phyloP scores from a whole-genome alignment of 2,797 vertebrate genomes.

The Rhadinocentrus ornatus region DNA sequence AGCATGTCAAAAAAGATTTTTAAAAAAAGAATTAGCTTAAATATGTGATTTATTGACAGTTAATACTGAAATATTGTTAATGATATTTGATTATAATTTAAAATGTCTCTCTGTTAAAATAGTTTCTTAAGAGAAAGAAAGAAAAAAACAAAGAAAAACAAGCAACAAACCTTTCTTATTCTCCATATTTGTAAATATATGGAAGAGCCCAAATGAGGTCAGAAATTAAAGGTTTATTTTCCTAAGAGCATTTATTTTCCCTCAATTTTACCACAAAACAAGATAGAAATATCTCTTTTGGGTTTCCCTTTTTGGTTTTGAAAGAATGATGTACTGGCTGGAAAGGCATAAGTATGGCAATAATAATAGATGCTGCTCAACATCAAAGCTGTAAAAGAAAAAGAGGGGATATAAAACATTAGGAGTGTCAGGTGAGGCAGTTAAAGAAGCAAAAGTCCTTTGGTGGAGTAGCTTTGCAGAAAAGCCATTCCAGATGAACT shows the following conservation, averaged over 20 bases:
- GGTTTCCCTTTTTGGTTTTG: not conserved
- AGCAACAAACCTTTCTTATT: not conserved
- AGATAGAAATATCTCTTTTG: not conserved
- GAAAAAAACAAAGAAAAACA: not conserved
- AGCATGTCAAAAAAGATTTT: not conserved
- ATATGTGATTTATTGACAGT: not conserved
- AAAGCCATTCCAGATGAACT: constrained; percentile 34
- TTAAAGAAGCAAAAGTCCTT: constrained; percentile 19
- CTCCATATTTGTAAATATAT: not conserved
- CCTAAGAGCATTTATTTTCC: not conserved
- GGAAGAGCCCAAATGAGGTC: not conserved
- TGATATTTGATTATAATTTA: not conserved
- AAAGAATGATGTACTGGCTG: not conserved
- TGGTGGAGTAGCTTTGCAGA: constrained; percentile 31
- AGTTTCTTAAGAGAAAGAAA: not conserved
- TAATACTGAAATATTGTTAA: not conserved
- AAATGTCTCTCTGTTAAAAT: not conserved
- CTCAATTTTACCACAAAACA: not conserved
- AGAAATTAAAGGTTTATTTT: not conserved
- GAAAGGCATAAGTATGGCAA: not conserved
- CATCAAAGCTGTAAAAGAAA: constrained; percentile 7
- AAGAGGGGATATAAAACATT: not conserved
- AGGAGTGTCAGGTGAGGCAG: constrained; percentile 28
- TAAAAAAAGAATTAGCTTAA: not conserved
- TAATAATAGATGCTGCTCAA: constrained; percentile 5